These are phyloP conservation scores for Drosophila busckii DNA, from an alignment of 1,140 invertebrate species.

Conservation along the genomic window DNA sequence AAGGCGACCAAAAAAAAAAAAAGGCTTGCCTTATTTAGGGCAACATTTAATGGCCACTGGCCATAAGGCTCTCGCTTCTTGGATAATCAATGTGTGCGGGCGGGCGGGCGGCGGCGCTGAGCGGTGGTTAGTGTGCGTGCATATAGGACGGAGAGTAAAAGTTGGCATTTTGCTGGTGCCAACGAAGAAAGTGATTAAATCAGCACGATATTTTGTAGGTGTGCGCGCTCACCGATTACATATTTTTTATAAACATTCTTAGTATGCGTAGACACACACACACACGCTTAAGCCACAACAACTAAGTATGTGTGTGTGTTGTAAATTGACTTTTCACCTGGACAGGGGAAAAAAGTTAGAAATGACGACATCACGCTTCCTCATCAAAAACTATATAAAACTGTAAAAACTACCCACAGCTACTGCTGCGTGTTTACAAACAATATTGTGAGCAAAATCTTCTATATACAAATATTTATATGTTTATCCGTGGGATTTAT, in stretches of 20 bases:
- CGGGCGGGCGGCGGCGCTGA: background rate
- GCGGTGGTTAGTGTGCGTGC: conserved; percentile 43
- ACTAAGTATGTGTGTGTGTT: conserved; percentile 24
- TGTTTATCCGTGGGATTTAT: conserved; percentile 2
- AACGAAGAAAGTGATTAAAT: conserved; percentile 75
- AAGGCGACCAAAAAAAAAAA: conserved; percentile 38
- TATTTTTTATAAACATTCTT: conserved; percentile 35
- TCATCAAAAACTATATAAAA: conserved; percentile 45
- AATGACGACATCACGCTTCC: conserved; percentile 71
- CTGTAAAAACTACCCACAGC: conserved; percentile 34
- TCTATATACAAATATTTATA: conserved; percentile 2
- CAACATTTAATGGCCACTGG: conserved; percentile 74
- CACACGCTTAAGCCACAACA: too few relatives aligned
- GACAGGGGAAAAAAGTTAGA: conserved; percentile 67
- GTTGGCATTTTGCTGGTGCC: conserved; percentile 67
- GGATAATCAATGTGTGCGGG: conserved; percentile 28
- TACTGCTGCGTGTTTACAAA: conserved; percentile 41
- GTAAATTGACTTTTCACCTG: conserved; percentile 71
- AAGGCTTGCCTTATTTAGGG: conserved; percentile 74
- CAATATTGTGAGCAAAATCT: conserved; percentile 33
- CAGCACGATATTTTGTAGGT: conserved; percentile 76
- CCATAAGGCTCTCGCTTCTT: conserved; percentile 60
- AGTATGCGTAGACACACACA: conserved; percentile 22
- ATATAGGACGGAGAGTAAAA: conserved; percentile 59
- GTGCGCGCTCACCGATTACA: conserved; percentile 69